phyloP scores from a whole-genome alignment of 2,797 vertebrate genomes.

The Galagoides demidoff region DNA sequence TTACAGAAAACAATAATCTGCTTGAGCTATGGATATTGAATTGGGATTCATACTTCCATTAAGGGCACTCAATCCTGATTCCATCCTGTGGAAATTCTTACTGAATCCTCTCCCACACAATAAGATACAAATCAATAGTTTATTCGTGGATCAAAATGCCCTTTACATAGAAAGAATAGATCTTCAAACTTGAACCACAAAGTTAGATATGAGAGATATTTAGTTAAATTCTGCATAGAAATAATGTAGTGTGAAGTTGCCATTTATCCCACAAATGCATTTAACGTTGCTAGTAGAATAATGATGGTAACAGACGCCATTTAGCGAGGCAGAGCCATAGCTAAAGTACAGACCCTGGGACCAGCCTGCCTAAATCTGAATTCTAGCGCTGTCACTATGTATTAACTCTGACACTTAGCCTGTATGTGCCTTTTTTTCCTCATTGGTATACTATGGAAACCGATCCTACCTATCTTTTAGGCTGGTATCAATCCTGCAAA shows the following conservation, averaged over 20 bases:
- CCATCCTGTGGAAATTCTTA: background rate
- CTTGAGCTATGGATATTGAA: background rate
- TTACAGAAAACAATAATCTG: background rate
- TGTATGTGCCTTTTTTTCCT: background rate
- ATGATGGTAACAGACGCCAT: background rate
- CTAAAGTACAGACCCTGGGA: background rate
- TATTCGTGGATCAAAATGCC: background rate
- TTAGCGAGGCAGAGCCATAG: background rate
- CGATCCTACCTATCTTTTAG: background rate
- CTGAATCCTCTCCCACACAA: background rate
- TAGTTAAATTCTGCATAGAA: slow-evolving; percentile 13
- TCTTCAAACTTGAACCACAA: background rate
- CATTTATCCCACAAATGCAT: background rate
- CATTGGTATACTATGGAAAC: background rate
- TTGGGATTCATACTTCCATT: background rate
- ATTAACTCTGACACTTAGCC: background rate
- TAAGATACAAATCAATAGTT: background rate
- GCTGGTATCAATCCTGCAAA: background rate
- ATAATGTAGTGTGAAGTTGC: background rate
- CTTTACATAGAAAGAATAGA: background rate
- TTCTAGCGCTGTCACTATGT: background rate
- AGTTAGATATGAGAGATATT: background rate
- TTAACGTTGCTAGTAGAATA: background rate
- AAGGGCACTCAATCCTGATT: background rate
- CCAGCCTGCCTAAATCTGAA: background rate